phyloP scores from a whole-genome alignment of 2,797 vertebrate genomes.

The Intellagama lesueurii region DNA sequence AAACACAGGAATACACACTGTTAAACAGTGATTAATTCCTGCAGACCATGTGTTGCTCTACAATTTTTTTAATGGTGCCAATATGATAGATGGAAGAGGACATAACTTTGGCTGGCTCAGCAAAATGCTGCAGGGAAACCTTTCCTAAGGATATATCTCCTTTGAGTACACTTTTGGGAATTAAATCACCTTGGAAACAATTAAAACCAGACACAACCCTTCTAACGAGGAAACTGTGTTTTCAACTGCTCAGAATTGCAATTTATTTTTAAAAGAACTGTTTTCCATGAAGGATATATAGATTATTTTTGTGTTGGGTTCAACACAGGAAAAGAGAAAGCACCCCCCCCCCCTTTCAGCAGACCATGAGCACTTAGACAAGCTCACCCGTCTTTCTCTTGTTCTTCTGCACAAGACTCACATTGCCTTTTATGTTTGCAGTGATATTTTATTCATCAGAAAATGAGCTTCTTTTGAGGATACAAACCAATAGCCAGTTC shows the following conservation, averaged over 20 bases:
- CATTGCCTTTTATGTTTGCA: slow-evolving; percentile 48
- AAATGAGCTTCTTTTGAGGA: slow-evolving; percentile 58
- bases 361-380: not conserved
- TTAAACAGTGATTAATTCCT: slow-evolving; percentile 82
- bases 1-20: slow-evolving; percentile 71
- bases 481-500: slow-evolving; percentile 58
- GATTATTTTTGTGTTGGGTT: slow-evolving; percentile 16
- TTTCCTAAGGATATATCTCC: slow-evolving; percentile 51
- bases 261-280: slow-evolving; percentile 24
- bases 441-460: slow-evolving; percentile 56
- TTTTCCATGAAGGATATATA: slow-evolving; percentile 48
- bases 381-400: not conserved
- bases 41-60: slow-evolving; percentile 60
- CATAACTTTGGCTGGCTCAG: slow-evolving; percentile 70
- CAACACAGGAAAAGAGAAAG: slow-evolving; percentile 29
- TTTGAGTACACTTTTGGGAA: slow-evolving; percentile 48
- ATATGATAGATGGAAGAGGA: slow-evolving; percentile 72
- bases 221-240: slow-evolving; percentile 1
- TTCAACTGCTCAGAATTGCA: slow-evolving; percentile 3
- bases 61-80: slow-evolving; percentile 74
- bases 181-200: slow-evolving; percentile 76
- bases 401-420: slow-evolving; percentile 2
- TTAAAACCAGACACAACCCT: slow-evolving; percentile 22
- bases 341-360: slow-evolving; percentile 12
- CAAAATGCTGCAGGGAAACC: slow-evolving; percentile 66